Percentiles rank a stretch among this genome's conserved stretches.
Evolutionary conservation across 2,113 vertebrate species (phyloP).

Genomic region (Cariama cristata): DNA sequence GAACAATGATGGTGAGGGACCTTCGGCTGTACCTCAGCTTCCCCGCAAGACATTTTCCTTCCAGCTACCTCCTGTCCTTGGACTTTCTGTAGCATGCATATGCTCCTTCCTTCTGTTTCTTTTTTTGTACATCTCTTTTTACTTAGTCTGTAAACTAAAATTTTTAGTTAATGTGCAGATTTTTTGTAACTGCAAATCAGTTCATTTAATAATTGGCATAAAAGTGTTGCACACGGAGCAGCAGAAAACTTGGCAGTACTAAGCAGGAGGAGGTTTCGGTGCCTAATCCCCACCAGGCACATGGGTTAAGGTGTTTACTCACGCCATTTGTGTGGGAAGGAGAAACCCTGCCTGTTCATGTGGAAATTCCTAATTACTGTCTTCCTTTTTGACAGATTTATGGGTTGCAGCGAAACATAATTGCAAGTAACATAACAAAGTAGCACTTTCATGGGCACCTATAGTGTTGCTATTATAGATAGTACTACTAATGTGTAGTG

Average conservation of each 20-base stretch:
- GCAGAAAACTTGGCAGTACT: conserved; percentile 27
- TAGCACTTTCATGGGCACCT: conserved; percentile 1
- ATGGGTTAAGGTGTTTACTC: conserved; percentile 24
- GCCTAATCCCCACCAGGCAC: not conserved
- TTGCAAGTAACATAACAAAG: conserved; percentile 33
- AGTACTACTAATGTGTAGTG: not conserved
- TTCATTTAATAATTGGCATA: conserved; percentile 47
- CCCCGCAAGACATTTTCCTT: not conserved
- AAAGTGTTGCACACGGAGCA: not conserved
- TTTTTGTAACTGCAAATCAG: conserved; percentile 6
- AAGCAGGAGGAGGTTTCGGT: not conserved
- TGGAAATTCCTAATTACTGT: conserved; percentile 55
- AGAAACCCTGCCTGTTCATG: conserved; percentile 24
- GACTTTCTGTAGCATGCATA: not conserved
- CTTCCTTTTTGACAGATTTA: conserved; percentile 55
- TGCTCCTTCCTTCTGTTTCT: not conserved
- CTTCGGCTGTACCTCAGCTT: not conserved
- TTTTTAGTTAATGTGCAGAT: conserved; percentile 3
- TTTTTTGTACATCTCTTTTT: not conserved
- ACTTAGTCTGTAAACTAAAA: not conserved
- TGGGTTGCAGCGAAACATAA: conserved; percentile 12
- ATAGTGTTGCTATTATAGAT: not conserved
- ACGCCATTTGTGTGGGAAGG: conserved; percentile 20
- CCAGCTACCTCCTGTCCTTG: not conserved
- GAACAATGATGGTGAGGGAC: not conserved